Evolutionary conservation across 2,113 vertebrate genomes (phyloP), one percentile per base, ranked within the genome.

Genomic region (Coturnix japonica): DNA sequence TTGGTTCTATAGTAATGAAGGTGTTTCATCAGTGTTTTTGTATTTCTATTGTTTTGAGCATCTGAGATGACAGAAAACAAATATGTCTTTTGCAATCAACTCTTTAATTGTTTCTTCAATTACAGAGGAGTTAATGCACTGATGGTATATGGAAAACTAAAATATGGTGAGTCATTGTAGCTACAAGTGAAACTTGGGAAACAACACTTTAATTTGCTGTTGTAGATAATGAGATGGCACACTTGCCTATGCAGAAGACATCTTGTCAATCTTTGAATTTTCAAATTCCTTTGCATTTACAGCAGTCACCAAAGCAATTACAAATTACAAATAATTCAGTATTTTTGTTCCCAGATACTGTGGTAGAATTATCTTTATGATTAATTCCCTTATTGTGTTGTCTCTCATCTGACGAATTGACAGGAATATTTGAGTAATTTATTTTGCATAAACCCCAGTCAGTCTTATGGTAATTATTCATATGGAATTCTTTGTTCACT

Each of bases 361-460:
- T 65, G 16, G 61, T 44, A 75, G 44, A 73, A 63, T 47, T 87
- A 39, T 43, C 57, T 89, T 72, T 60, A 81, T 76, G 63, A 81
- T 72, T 93, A 79, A 91, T 87, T 92, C 49, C 2, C 25, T 92
- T 81, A 89, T 87, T 19, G 11, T 84, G 28, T 49, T 91, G 19
- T 15, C 8, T 87, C 89, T 82, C 28, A 37, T 91, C 22, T 53
- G 75, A 81, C n/a, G 20, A 84, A 70, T 33, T 65, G 53, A 65
- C 26, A 85, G 25, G 41, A 53, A 76, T 59, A 73, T 93, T 85
- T 81, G 14, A 89, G 54, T 47, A 37, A 87, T 49, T 81, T 89
- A 69, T 94, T 92, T 96, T 89, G 16, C 57, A 75, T 73, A 85
- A 76, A 73, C 11, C 54, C 20, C 12, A 73, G 49, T 79, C 78